A percentile compares a stretch with the other conserved stretches of the same genome.
Conservation (phyloP, 2,888 invertebrate species). For the Podabrus alpinus region DNA sequence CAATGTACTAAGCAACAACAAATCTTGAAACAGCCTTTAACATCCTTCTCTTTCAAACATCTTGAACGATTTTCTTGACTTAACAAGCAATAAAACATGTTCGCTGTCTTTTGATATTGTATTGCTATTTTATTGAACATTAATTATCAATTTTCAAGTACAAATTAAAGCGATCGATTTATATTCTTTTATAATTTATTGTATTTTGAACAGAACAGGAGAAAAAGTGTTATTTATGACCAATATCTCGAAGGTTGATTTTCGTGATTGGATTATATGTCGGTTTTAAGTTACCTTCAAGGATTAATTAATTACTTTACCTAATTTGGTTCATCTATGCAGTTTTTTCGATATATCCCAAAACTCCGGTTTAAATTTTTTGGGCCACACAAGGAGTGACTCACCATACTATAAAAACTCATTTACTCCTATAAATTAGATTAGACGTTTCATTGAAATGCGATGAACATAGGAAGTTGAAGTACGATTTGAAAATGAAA, state of each 20-base stretch:
- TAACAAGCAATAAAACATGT: constrained; percentile 53
- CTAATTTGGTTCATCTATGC: background rate
- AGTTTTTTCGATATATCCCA: background rate
- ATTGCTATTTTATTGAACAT: constrained; percentile 50
- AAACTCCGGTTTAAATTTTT: background rate
- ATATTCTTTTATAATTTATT: background rate
- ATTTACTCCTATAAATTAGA: background rate
- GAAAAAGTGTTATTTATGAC: background rate
- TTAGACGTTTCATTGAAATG: background rate
- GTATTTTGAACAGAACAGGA: background rate
- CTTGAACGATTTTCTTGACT: constrained; percentile 37
- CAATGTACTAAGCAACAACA: constrained; percentile 53
- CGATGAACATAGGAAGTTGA: background rate
- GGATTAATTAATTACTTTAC: background rate
- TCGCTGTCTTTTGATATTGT: constrained; percentile 48
- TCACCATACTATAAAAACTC: background rate
- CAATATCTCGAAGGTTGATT: background rate
- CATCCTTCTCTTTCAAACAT: constrained; percentile 25
- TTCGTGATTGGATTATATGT: background rate
- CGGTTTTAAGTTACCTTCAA: background rate
- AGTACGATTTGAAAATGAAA: background rate
- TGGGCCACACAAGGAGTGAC: background rate
- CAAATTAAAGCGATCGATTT: constrained; percentile 13
- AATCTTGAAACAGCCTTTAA: constrained; percentile 42
- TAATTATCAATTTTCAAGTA: constrained; percentile 51